These are phyloP conservation scores for Arenaria interpres DNA, from an alignment of 2,113 vertebrate species.

Conservation along the genomic window DNA sequence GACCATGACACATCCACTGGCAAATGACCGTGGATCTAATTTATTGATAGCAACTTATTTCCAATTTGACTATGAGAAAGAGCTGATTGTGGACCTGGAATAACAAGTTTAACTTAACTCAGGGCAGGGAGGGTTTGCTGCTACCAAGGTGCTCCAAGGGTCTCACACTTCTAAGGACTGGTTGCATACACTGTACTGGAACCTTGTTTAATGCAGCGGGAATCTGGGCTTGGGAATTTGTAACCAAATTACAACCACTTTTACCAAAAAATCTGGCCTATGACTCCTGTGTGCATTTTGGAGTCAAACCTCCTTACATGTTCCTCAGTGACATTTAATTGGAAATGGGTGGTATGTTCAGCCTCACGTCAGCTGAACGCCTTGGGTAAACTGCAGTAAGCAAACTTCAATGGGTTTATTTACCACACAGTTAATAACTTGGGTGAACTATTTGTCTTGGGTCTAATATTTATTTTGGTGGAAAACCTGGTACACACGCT, in stretches of 20 bases:
- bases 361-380: not conserved
- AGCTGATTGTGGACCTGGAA: not conserved
- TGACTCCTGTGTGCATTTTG: not conserved
- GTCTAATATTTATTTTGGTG: conserved; percentile 1
- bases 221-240: not conserved
- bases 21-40: not conserved
- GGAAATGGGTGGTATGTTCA: not conserved
- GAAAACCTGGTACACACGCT: not conserved
- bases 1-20: not conserved
- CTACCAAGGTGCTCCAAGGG: not conserved
- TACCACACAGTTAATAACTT: conserved; percentile 45
- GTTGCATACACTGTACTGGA: not conserved
- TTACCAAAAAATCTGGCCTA: not conserved
- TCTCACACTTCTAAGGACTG: not conserved
- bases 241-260: not conserved
- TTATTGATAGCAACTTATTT: not conserved
- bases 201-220: not conserved
- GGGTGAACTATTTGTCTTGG: not conserved
- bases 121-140: not conserved
- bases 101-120: not conserved
- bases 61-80: not conserved
- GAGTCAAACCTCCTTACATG: not conserved
- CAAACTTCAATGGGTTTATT: conserved; percentile 41
- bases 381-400: conserved; percentile 40
- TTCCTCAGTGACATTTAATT: conserved; percentile 25